phyloP scores from a whole-genome alignment of 2,888 invertebrate species.

The Elmis aenea region DNA sequence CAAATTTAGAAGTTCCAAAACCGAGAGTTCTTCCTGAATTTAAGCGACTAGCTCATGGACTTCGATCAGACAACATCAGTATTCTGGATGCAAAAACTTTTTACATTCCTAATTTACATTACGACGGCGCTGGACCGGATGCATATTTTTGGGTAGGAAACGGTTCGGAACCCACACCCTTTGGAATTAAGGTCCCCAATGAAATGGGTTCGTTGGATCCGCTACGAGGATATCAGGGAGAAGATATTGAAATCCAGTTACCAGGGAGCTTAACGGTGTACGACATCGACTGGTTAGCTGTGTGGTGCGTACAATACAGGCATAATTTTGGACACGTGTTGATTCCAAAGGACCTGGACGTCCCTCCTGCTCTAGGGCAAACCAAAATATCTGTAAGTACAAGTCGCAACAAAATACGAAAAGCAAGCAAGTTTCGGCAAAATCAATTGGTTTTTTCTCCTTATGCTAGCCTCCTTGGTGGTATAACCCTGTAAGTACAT shows the following conservation, averaged over 20 bases:
- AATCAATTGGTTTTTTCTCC: conserved; percentile 2
- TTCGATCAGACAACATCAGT: conserved; percentile 86
- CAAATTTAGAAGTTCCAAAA: conserved; percentile 71
- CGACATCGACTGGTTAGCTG: conserved; percentile 87
- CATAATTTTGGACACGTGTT: conserved; percentile 89
- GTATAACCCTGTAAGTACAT: conserved; percentile 84
- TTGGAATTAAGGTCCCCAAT: conserved; percentile 85
- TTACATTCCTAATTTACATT: conserved; percentile 87
- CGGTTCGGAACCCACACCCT: conserved; percentile 72
- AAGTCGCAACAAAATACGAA: neutral
- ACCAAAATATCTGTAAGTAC: conserved; percentile 80
- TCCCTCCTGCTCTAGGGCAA: conserved; percentile 85
- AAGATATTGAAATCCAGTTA: conserved; percentile 85
- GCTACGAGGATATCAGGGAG: conserved; percentile 80
- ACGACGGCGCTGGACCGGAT: conserved; percentile 87
- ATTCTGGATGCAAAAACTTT: conserved; percentile 88
- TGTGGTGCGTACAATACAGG: conserved; percentile 86
- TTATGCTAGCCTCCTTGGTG: conserved; percentile 77
- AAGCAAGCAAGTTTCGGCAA: conserved; percentile 1
- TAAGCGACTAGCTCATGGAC: conserved; percentile 79
- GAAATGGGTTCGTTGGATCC: conserved; percentile 80
- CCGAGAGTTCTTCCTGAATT: conserved; percentile 80
- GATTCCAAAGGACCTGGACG: conserved; percentile 82
- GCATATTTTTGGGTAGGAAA: conserved; percentile 95
- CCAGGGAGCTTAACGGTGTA: conserved; percentile 81